Conservation (phyloP, 2,113 vertebrate species). For the Canis aureus region DNA sequence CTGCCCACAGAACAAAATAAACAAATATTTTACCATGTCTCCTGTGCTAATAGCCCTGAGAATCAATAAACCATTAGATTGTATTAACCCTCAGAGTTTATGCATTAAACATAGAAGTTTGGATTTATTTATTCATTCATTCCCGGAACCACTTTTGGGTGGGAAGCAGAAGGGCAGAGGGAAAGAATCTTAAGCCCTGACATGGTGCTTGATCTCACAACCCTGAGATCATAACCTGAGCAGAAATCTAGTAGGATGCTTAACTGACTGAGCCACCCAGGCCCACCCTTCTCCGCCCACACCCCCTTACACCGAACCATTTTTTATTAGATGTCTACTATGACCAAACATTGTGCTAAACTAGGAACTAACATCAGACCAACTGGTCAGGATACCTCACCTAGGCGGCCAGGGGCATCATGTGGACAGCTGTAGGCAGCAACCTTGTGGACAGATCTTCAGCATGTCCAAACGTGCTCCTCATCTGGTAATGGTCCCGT, state of each 20-base stretch:
- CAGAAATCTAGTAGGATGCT: background rate
- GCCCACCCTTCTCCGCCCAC: background rate
- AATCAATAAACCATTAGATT: slow-evolving; percentile 29
- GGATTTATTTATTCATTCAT: slow-evolving; percentile 16
- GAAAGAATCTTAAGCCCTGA: background rate
- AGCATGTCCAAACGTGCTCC: background rate
- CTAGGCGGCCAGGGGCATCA: background rate
- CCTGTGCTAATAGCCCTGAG: background rate
- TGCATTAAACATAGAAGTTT: background rate
- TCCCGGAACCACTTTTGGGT: background rate
- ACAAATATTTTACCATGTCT: slow-evolving; percentile 34
- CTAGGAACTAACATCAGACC: background rate
- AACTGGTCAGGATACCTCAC: background rate
- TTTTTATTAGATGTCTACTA: slow-evolving; percentile 10
- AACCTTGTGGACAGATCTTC: background rate
- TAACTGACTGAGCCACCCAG: background rate
- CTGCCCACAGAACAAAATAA: slow-evolving; percentile 25
- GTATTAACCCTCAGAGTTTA: background rate
- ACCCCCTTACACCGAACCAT: background rate
- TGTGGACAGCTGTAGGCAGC: background rate
- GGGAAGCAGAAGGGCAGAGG: background rate
- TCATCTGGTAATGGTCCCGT: background rate
- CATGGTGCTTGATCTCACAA: background rate
- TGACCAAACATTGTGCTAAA: slow-evolving; percentile 13
- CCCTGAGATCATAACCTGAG: background rate